A percentile compares a stretch with the other conserved stretches of the same genome.
phyloP scores from a whole-genome alignment of 2,797 vertebrate genomes.

The Periparus ater region DNA sequence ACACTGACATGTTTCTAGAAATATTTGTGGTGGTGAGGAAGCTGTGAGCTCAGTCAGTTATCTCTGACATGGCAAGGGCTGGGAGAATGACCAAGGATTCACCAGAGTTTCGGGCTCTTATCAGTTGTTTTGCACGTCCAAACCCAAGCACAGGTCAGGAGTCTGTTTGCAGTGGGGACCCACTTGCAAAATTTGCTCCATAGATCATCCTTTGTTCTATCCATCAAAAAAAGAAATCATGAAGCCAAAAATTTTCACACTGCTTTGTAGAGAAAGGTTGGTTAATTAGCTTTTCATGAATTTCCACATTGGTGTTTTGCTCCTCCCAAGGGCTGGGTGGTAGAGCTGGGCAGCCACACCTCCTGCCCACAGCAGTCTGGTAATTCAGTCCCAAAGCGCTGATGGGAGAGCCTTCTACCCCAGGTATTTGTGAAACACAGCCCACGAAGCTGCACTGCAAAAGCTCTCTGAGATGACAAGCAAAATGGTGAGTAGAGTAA shows the following conservation, averaged over 20 bases:
- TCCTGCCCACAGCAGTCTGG: not conserved
- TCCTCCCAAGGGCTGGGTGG: not conserved
- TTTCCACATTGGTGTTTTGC: not conserved
- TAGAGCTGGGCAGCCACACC: rapidly evolving
- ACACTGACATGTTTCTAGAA: not conserved
- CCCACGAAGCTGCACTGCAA: not conserved
- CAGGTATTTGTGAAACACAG: not conserved
- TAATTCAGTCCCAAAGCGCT: not conserved
- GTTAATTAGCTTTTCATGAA: not conserved
- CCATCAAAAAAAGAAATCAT: not conserved
- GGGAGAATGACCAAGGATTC: not conserved
- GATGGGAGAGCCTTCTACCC: not conserved
- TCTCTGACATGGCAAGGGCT: slow-evolving; percentile 1
- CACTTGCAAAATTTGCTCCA: slow-evolving; percentile 11
- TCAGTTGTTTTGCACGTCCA: slow-evolving; percentile 37
- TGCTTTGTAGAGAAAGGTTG: not conserved
- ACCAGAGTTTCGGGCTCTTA: not conserved
- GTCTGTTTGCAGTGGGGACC: not conserved
- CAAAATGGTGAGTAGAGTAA: not conserved
- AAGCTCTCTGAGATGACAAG: not conserved
- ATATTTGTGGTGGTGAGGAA: slow-evolving; percentile 16
- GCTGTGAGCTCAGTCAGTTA: not conserved
- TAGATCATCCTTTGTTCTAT: not conserved
- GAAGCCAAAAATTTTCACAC: not conserved
- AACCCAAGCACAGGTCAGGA: not conserved